Conservation (phyloP, 2,888 invertebrate genomes). For the Pinctada fucata region DNA sequence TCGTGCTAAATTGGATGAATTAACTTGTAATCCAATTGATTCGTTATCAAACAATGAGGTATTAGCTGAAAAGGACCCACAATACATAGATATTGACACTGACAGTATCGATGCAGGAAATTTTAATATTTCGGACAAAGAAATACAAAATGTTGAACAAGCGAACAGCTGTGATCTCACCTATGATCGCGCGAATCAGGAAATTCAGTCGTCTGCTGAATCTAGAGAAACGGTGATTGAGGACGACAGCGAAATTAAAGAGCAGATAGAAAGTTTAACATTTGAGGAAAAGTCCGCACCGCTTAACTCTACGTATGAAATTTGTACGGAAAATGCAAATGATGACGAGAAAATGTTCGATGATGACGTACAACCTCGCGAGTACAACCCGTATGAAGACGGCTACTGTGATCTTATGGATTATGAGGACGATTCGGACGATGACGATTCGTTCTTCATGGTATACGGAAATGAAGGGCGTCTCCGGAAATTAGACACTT, state of each 20-base stretch:
- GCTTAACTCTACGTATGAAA: background rate
- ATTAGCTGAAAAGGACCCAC: background rate
- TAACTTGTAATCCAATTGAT: background rate
- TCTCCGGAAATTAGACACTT: constrained; percentile 47
- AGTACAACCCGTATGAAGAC: constrained; percentile 59
- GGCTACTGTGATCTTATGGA: constrained; percentile 51
- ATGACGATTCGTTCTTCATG: constrained; percentile 57
- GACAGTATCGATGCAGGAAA: background rate
- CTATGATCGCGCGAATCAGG: background rate
- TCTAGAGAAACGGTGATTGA: background rate
- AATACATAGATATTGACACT: background rate
- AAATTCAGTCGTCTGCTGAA: background rate
- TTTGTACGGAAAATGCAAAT: no score
- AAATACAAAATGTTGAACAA: background rate
- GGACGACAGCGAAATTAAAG: constrained; percentile 14
- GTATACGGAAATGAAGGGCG: constrained; percentile 50
- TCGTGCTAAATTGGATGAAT: background rate
- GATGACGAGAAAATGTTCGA: constrained; percentile 25
- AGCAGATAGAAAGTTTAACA: background rate
- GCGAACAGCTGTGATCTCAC: no score
- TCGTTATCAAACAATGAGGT: background rate
- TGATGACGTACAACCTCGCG: constrained; percentile 52
- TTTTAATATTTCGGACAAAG: background rate
- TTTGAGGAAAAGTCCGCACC: background rate
- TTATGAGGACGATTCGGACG: constrained; percentile 43